These are phyloP conservation scores for Nomia melanderi DNA, from an alignment of 1,140 invertebrate genomes.

Conservation along the genomic window DNA sequence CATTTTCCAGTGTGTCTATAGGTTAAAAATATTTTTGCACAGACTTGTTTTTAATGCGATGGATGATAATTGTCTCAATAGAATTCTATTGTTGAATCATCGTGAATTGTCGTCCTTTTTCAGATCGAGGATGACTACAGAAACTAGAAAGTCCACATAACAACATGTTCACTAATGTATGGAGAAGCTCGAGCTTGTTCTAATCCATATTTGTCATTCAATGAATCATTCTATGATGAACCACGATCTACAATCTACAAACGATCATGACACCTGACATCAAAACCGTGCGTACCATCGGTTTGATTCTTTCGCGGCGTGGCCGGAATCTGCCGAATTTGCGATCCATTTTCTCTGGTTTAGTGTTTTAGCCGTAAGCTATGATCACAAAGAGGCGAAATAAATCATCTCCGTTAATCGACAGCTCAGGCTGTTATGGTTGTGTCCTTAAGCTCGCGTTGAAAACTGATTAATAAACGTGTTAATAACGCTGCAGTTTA, in stretches of 20 bases:
- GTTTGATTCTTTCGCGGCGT: slow-evolving; percentile 22
- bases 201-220: background rate
- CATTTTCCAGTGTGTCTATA: too few species aligned
- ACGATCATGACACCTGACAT: slow-evolving; percentile 27
- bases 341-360: slow-evolving; percentile 54
- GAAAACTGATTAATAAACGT: background rate
- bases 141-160: slow-evolving; percentile 42
- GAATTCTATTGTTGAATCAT: background rate
- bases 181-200: slow-evolving; percentile 24
- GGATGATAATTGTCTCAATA: too few species aligned
- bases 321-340: slow-evolving; percentile 36
- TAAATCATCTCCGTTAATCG: background rate
- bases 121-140: background rate
- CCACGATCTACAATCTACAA: slow-evolving; percentile 31
- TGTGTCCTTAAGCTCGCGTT: background rate
- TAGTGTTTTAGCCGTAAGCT: slow-evolving; percentile 49
- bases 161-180: slow-evolving; percentile 37
- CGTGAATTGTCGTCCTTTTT: background rate
- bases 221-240: slow-evolving; percentile 22
- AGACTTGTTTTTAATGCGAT: too few species aligned
- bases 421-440: background rate
- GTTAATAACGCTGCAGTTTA: background rate
- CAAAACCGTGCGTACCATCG: slow-evolving; percentile 40
- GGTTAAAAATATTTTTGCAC: too few species aligned
- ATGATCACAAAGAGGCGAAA: background rate